Evolutionary conservation across 2,113 vertebrate species (phyloP).

Genomic region (Varanus salvator): DNA sequence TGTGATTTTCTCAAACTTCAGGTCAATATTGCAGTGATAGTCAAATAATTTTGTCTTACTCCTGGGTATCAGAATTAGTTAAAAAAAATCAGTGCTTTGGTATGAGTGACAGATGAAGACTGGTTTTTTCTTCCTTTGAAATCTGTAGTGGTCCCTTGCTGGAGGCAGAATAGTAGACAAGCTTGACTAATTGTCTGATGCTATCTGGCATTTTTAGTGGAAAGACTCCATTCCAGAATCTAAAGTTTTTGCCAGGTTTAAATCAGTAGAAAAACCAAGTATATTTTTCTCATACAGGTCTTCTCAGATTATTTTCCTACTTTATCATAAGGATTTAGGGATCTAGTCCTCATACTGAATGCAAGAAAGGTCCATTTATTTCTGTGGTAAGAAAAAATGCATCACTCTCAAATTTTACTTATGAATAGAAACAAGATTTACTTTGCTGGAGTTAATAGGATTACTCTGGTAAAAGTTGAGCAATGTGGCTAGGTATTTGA

Average conservation of each 20-base stretch:
- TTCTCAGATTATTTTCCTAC: background rate
- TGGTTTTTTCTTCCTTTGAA: slow-evolving; percentile 15
- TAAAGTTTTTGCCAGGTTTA: slow-evolving; percentile 9
- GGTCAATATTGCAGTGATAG: slow-evolving; percentile 1
- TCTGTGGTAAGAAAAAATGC: background rate
- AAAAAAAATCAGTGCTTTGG: background rate
- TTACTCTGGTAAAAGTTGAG: background rate
- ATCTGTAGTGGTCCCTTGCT: slow-evolving; percentile 3
- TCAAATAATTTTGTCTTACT: slow-evolving; percentile 28
- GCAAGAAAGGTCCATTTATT: background rate
- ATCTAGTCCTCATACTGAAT: background rate
- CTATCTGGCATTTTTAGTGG: slow-evolving; percentile 15
- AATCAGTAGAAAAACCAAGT: background rate
- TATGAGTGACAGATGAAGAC: slow-evolving; percentile 10
- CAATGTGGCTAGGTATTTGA: background rate
- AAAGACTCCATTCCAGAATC: background rate
- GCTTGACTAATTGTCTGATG: slow-evolving; percentile 23
- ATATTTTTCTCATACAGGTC: background rate
- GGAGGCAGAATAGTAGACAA: background rate
- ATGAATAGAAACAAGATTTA: background rate
- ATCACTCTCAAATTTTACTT: background rate
- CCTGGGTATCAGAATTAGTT: slow-evolving; percentile 19
- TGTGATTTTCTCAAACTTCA: background rate
- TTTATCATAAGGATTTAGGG: background rate
- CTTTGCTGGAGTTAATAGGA: background rate